phyloP scores from a whole-genome alignment of 1,140 invertebrate species.

The Ctenoplectra terminalis region DNA sequence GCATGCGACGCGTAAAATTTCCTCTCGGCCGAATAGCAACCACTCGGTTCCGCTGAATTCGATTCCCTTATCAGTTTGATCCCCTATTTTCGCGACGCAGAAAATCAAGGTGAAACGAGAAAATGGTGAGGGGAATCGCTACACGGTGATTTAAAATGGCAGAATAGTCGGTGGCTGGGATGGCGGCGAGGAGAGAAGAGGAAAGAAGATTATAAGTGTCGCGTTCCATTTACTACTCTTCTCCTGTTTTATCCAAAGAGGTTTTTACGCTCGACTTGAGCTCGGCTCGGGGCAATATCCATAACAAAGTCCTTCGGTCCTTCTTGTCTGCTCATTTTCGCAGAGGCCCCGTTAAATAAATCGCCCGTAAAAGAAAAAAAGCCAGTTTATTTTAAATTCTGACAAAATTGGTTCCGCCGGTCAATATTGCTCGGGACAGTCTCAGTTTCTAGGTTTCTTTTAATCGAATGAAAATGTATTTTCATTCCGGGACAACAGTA shows the following conservation, averaged over 20 bases:
- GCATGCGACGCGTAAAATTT: not conserved
- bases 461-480: no score
- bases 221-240: conserved; percentile 70
- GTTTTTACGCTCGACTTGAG: conserved; percentile 65
- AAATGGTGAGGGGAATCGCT: conserved; percentile 32
- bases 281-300: conserved; percentile 66
- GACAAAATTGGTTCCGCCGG: conserved; percentile 19
- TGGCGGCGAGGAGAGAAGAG: not conserved
- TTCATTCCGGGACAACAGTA: no score
- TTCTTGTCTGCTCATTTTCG: conserved; percentile 37
- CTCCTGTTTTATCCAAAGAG: conserved; percentile 46
- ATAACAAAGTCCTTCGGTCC: conserved; percentile 63
- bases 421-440: no score
- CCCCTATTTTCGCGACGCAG: conserved; percentile 29
- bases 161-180: conserved; percentile 18
- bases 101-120: conserved; percentile 48
- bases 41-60: conserved; percentile 27
- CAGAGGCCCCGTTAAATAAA: conserved; percentile 66
- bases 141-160: conserved; percentile 52
- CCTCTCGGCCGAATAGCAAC: not conserved
- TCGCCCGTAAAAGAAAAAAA: conserved; percentile 61
- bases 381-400: conserved; percentile 65
- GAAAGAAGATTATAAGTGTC: conserved; percentile 73
- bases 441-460: no score
- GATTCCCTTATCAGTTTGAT: conserved; percentile 50